phyloP scores from a whole-genome alignment of 2,797 vertebrate genomes.

The Pseudochirops cupreus region DNA sequence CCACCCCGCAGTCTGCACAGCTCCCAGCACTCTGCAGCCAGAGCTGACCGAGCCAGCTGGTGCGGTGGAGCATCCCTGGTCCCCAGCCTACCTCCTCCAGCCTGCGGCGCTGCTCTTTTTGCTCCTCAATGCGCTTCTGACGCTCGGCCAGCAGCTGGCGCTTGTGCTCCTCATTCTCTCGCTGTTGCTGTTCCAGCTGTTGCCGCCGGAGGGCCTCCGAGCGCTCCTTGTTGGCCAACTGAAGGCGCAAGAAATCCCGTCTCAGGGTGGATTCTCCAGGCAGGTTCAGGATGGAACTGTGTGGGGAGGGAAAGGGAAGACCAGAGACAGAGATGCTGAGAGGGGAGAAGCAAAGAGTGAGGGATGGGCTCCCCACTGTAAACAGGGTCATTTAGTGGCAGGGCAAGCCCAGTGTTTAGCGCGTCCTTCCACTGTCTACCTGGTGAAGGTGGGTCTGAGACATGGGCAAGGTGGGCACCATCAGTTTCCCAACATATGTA shows the following conservation, averaged over 20 bases:
- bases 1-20: background rate
- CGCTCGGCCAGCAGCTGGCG: constrained; percentile 96
- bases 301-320: background rate
- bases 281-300: constrained; percentile 97
- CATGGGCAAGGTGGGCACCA: background rate
- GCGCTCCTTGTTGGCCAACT: constrained; percentile 98
- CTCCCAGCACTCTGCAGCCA: fast-evolving
- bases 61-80: background rate
- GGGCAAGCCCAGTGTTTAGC: background rate
- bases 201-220: constrained; percentile 96
- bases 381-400: background rate
- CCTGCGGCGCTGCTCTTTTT: constrained; percentile 96
- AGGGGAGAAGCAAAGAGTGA: background rate
- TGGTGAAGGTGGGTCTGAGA: background rate
- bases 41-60: background rate
- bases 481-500: background rate
- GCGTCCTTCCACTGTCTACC: background rate
- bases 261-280: constrained; percentile 96
- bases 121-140: constrained; percentile 99
- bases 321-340: background rate
- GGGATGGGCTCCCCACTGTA: background rate
- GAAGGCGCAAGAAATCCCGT: constrained; percentile 96
- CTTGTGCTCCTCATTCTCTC: constrained; percentile 97
- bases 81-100: constrained; percentile 93
- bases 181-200: constrained; percentile 98